Evolutionary conservation across 2,888 invertebrate genomes (phyloP), one percentile per base, ranked within the genome.

Genomic region (Mayetiola destructor): DNA sequence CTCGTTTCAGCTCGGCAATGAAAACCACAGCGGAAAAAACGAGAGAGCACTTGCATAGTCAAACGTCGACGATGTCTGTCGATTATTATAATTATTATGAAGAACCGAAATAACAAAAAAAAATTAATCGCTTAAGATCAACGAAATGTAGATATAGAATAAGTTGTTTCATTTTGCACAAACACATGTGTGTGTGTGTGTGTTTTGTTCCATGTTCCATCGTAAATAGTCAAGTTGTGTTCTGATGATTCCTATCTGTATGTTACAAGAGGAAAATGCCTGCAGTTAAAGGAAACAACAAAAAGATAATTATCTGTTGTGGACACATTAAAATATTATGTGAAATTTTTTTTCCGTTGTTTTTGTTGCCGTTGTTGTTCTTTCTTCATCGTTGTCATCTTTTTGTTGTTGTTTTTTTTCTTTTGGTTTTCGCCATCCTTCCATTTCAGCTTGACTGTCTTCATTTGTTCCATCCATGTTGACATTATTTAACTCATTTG

Each of bases 271-370:
- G 36, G 32, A 55, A 55, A 30, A 32, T 37, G 55, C 55, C 55
- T 55, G 55, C 55, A 55, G 55, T 35, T 35, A 55, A 55, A 55
- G 55, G 55, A 55, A 55, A 55, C 55, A 55, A 55, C 55, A 55
- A 55, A 39, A 32, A 55, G 55, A 55, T 55, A 55, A 55, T 55
- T 55, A 55, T 55, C 55, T 55, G 55, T 55, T 48, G 48, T 48
- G 48, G 48, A 48, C 48, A 48, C 48, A 48, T 48, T 48, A 48
- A 48, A 48, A 48, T 48, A 48, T 48, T 48, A 48, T 48, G 48
- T 48, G 27, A 23, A 48, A 23, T 48, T 48, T 39, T 48, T 48
- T n/a, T n/a, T n/a, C n/a, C n/a, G n/a, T 48, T 42, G 48, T 27
- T 48, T 23, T 48, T 48, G 5, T 42, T 42, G 42, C 23, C 48